Percentiles rank a stretch among this genome's conserved stretches.
Conservation (phyloP, 2,797 vertebrate species). For the Florisuga fusca region DNA sequence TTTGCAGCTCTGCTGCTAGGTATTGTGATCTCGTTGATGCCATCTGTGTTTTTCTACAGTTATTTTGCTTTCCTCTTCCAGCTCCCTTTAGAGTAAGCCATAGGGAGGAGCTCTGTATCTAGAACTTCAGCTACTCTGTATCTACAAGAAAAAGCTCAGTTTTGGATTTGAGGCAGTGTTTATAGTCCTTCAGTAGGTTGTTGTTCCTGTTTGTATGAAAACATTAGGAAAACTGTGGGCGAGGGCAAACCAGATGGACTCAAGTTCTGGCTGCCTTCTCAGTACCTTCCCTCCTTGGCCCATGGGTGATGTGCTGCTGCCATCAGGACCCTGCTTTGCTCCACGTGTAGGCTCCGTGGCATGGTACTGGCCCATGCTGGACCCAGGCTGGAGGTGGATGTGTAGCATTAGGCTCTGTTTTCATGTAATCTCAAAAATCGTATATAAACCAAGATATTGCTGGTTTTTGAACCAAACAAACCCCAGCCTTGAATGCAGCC, state of each 20-base stretch:
- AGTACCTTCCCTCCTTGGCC: fast-evolving
- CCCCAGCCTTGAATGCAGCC: neutral
- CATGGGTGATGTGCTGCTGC: fast-evolving
- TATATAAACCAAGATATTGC: neutral
- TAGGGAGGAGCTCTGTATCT: neutral
- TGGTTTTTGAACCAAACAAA: neutral
- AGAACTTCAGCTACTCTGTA: neutral
- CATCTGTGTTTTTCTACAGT: neutral
- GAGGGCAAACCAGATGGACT: neutral
- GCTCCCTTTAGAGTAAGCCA: neutral
- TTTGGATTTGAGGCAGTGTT: neutral
- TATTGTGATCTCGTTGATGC: neutral
- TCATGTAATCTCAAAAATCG: neutral
- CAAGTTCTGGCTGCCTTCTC: neutral
- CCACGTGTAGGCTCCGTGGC: fast-evolving
- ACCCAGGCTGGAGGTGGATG: neutral
- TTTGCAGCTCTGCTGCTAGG: neutral
- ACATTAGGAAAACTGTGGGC: neutral
- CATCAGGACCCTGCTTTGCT: fast-evolving
- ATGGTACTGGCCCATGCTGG: neutral
- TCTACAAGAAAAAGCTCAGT: neutral
- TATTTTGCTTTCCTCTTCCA: neutral
- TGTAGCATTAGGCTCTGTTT: neutral
- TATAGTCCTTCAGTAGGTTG: neutral
- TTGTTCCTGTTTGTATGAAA: neutral